These are phyloP conservation scores for Myotis davidii DNA, from an alignment of 2,113 vertebrate genomes.

Conservation along the genomic window DNA sequence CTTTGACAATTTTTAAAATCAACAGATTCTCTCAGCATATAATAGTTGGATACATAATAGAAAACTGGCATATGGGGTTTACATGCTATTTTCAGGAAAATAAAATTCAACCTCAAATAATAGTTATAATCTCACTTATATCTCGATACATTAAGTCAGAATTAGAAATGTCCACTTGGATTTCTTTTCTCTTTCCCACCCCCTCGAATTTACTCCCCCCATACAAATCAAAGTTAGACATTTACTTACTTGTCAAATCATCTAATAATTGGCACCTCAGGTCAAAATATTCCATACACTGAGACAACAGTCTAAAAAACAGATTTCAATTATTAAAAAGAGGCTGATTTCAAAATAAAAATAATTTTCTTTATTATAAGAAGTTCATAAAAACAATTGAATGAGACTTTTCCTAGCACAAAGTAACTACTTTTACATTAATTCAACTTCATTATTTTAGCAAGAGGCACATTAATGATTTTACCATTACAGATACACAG, in stretches of 20 bases:
- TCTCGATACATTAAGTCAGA: neutral
- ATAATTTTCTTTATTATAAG: conserved; percentile 47
- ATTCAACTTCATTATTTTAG: conserved; percentile 35
- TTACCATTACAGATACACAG: neutral
- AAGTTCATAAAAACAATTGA: conserved; percentile 15
- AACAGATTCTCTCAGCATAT: neutral
- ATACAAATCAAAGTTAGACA: conserved; percentile 14
- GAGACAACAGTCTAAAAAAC: conserved; percentile 92
- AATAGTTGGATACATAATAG: neutral
- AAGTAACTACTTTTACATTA: neutral
- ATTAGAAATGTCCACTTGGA: neutral
- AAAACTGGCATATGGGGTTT: neutral
- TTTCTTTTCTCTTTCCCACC: neutral
- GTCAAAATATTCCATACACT: conserved; percentile 99
- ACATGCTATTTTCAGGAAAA: neutral
- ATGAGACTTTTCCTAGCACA: neutral
- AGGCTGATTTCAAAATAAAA: conserved; percentile 16
- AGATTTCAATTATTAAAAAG: conserved; percentile 55
- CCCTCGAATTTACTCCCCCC: neutral
- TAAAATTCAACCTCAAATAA: conserved; percentile 37
- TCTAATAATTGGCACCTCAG: conserved; percentile 96
- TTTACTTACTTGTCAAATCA: conserved; percentile 95
- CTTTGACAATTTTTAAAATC: conserved; percentile 16
- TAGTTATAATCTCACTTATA: neutral
- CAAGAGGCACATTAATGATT: neutral